phyloP scores from a whole-genome alignment of 2,797 vertebrate genomes.

The Syndactyla subalaris region DNA sequence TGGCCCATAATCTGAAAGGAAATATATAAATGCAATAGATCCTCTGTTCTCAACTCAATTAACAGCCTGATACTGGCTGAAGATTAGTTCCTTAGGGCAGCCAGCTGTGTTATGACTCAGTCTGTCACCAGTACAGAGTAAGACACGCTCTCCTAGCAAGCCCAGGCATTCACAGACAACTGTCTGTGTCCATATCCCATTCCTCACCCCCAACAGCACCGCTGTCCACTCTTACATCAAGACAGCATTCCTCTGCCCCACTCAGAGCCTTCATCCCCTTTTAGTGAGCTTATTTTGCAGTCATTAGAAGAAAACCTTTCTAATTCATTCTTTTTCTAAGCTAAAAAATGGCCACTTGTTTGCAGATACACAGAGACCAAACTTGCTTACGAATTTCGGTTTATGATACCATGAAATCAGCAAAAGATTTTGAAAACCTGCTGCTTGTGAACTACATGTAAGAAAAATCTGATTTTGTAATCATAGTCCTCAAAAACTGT shows the following conservation, averaged over 20 bases:
- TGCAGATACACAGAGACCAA: not conserved
- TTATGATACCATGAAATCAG: not conserved
- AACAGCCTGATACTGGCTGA: not conserved
- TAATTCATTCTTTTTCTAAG: not conserved
- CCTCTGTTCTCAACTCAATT: not conserved
- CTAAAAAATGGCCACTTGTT: not conserved
- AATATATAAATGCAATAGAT: not conserved
- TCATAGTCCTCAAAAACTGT: not conserved
- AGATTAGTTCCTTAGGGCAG: not conserved
- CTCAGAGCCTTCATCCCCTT: not conserved
- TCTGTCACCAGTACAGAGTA: not conserved
- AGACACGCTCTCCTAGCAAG: fast-evolving
- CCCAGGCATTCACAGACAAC: not conserved
- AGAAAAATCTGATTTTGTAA: not conserved
- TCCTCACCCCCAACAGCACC: not conserved
- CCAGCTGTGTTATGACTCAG: not conserved
- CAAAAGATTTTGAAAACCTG: not conserved
- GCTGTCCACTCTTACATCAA: not conserved
- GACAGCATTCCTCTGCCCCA: not conserved
- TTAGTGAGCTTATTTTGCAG: not conserved
- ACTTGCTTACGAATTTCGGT: not conserved
- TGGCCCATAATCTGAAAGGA: not conserved
- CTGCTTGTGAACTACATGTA: not conserved
- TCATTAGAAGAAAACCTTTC: not conserved
- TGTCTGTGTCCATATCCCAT: not conserved